Evolutionary conservation across 2,888 invertebrate species (phyloP).

Genomic region (Agrochola circellaris): DNA sequence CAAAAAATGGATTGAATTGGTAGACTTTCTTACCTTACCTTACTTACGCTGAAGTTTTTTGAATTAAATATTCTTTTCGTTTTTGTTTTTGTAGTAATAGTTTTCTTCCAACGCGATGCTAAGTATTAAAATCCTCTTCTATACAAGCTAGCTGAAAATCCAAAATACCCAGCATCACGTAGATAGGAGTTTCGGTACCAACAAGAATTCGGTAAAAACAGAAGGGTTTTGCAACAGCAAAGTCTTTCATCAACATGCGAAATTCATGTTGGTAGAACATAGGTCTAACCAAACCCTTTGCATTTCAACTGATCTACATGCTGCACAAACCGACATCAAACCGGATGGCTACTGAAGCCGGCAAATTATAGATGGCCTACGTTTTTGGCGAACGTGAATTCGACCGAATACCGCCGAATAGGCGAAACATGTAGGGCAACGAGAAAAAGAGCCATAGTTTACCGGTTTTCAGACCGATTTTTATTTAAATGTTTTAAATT

Average conservation of each 20-base stretch:
- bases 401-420: neutral
- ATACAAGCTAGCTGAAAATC: neutral
- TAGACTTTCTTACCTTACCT: neutral
- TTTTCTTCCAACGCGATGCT: neutral
- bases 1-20: neutral
- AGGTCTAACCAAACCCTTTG: slow-evolving; percentile 36
- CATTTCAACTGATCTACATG: neutral
- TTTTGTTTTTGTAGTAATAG: no score
- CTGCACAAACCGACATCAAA: neutral
- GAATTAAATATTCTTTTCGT: no score
- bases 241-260: slow-evolving; percentile 22
- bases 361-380: slow-evolving; percentile 29
- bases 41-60: neutral
- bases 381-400: slow-evolving; percentile 22
- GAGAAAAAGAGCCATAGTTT: neutral
- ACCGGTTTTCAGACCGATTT: neutral
- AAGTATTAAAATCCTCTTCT: neutral
- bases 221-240: neutral
- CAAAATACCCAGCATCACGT: no score
- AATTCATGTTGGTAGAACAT: slow-evolving; percentile 1
- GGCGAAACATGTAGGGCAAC: neutral
- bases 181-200: neutral
- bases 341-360: neutral
- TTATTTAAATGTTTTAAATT: neutral
- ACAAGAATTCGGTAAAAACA: neutral